Conservation (phyloP, 2,113 vertebrate species). For the Muntiacus muntjak region DNA sequence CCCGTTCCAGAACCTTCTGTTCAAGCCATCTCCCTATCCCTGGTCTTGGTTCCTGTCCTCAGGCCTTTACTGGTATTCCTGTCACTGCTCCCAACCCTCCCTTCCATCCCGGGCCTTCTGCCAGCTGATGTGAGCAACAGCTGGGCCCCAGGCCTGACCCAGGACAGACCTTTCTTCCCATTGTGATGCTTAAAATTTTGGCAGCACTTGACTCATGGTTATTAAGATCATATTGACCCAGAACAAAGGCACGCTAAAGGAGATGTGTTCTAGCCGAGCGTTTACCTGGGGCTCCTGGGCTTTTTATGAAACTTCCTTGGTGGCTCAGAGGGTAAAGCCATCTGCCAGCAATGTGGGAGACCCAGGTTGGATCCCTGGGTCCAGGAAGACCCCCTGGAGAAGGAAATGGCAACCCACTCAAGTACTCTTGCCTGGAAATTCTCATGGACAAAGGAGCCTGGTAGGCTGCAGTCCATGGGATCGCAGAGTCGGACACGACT, state of each 20-base stretch:
- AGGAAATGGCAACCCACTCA: background rate
- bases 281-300: background rate
- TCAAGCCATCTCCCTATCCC: no score
- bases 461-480: background rate
- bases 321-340: background rate
- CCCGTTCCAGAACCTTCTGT: background rate
- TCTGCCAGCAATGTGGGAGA: background rate
- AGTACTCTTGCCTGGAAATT: background rate
- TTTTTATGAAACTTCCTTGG: background rate
- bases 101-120: no score
- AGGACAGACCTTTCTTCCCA: no score
- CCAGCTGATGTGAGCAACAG: background rate
- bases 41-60: background rate
- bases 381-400: background rate
- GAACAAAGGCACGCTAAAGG: background rate
- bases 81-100: background rate
- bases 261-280: background rate
- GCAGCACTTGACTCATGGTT: background rate
- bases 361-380: background rate
- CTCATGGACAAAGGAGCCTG: background rate
- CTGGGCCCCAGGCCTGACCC: background rate
- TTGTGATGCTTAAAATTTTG: background rate
- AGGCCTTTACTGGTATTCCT: fast-evolving
- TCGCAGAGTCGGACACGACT: background rate
- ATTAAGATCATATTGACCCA: background rate